Conservation (phyloP, 2,797 vertebrate species). For the Onychomys arenicola region DNA sequence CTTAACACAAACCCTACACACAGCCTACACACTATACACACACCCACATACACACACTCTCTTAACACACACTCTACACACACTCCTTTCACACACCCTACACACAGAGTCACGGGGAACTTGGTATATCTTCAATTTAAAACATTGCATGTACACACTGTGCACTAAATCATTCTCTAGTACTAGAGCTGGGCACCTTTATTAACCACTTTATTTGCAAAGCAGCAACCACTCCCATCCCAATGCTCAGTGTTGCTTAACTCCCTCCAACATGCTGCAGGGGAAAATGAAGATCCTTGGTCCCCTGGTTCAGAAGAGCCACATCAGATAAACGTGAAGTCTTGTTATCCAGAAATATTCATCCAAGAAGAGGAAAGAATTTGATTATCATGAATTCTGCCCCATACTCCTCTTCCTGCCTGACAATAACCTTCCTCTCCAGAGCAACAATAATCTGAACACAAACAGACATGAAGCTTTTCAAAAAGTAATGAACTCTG, state of each 20-base stretch:
- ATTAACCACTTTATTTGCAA: slow-evolving; percentile 62
- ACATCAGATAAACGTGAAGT: slow-evolving; percentile 71
- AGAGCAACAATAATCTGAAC: slow-evolving; percentile 87
- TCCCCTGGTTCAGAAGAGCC: slow-evolving; percentile 58
- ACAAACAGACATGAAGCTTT: slow-evolving; percentile 87
- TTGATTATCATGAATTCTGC: slow-evolving; percentile 80
- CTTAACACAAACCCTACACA: background rate
- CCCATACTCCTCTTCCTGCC: slow-evolving; percentile 74
- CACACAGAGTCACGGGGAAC: background rate
- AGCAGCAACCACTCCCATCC: background rate
- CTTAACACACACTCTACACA: no score
- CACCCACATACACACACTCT: no score
- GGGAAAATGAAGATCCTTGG: slow-evolving; percentile 53
- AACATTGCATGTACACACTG: background rate
- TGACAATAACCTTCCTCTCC: slow-evolving; percentile 84
- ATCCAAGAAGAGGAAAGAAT: slow-evolving; percentile 72
- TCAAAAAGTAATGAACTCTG: slow-evolving; percentile 89
- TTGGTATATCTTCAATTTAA: background rate
- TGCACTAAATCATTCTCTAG: slow-evolving; percentile 44
- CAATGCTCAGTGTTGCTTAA: background rate
- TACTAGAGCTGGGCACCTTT: background rate
- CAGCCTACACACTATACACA: no score
- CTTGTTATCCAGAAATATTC: slow-evolving; percentile 74
- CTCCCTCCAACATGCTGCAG: slow-evolving; percentile 31
- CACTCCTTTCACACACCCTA: background rate